phyloP scores from a whole-genome alignment of 2,113 vertebrate species.

The Megalops atlanticus region DNA sequence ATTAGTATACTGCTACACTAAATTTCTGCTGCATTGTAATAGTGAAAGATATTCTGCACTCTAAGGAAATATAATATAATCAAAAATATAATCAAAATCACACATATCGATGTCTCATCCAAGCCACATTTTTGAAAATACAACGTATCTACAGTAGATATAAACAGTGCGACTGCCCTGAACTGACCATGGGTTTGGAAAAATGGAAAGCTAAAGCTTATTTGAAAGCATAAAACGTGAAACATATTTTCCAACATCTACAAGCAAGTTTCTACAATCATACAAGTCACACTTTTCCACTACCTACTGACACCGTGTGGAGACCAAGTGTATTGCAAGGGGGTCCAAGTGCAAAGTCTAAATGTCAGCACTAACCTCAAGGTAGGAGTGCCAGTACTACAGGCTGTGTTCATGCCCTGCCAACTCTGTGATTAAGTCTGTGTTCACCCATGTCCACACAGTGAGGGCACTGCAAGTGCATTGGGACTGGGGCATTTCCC shows the following conservation, averaged over 20 bases:
- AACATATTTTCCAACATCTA: constrained; percentile 57
- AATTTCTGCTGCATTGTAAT: neutral
- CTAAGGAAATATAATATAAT: no score
- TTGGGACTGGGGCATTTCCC: neutral
- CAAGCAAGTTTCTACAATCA: constrained; percentile 26
- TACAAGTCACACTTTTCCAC: neutral
- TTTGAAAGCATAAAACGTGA: constrained; percentile 47
- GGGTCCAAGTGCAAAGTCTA: neutral
- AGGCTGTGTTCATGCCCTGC: neutral
- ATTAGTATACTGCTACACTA: neutral
- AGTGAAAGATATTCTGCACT: neutral
- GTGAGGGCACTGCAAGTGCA: no score
- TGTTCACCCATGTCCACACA: no score
- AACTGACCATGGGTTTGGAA: neutral
- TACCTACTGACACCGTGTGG: constrained; percentile 42
- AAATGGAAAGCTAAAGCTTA: constrained; percentile 13
- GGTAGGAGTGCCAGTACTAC: neutral
- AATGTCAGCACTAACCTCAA: neutral
- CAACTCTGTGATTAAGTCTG: neutral
- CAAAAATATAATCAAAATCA: no score
- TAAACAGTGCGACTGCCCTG: neutral
- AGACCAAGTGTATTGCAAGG: constrained; percentile 1
- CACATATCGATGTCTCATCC: neutral
- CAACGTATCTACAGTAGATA: neutral
- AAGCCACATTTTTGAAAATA: neutral